Evolutionary conservation across 2,113 vertebrate species (phyloP).

Genomic region (Elanus axillaris): DNA sequence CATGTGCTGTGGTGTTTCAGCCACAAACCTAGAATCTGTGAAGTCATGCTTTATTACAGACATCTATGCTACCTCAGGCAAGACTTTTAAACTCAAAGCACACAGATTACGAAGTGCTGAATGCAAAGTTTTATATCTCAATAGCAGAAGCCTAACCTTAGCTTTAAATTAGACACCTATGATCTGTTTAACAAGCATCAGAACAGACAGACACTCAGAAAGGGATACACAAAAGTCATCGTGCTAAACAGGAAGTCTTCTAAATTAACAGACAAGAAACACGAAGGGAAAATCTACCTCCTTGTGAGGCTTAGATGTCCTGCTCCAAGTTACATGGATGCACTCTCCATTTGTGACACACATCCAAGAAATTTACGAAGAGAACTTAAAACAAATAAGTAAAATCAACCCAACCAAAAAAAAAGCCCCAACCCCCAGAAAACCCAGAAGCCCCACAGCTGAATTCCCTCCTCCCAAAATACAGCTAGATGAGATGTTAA

Average conservation of each 20-base stretch:
- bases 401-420: background rate
- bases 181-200: background rate
- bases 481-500: background rate
- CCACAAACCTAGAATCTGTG: background rate
- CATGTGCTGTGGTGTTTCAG: background rate
- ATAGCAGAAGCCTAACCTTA: background rate
- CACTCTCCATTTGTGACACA: background rate
- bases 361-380: background rate
- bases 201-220: background rate
- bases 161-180: background rate
- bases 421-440: fast-evolving
- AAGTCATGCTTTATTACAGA: background rate
- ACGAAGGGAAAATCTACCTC: background rate
- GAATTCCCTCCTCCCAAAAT: background rate
- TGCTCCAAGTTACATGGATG: background rate
- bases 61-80: background rate
- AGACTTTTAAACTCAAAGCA: background rate
- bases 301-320: background rate
- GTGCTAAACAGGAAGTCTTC: background rate
- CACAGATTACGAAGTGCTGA: background rate
- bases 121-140: background rate
- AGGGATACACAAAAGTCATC: background rate
- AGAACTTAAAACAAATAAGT: background rate
- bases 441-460: background rate
- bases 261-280: background rate